These are phyloP conservation scores for Phyllostomus discolor DNA, from an alignment of 2,113 vertebrate genomes.

Conservation along the genomic window DNA sequence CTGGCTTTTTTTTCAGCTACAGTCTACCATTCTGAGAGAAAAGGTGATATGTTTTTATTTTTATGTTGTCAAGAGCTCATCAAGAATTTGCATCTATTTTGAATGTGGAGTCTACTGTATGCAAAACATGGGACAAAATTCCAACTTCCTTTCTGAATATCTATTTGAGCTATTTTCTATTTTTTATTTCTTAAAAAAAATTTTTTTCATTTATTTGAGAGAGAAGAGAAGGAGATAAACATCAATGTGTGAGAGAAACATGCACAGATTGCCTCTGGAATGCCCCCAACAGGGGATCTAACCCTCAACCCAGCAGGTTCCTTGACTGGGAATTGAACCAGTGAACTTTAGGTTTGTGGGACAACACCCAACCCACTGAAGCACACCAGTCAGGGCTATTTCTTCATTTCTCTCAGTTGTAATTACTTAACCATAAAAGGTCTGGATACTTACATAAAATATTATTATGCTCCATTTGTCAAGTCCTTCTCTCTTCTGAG, in stretches of 20 bases:
- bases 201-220: no score
- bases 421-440: not conserved
- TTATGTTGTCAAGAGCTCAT: slow-evolving; percentile 46
- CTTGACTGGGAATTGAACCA: no score
- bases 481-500: not conserved
- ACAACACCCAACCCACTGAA: no score
- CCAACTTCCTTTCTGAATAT: not conserved
- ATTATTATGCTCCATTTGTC: not conserved
- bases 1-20: not conserved
- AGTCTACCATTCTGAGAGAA: slow-evolving; percentile 48
- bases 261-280: no score
- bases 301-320: no score
- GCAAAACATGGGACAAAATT: slow-evolving; percentile 35
- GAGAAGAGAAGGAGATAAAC: no score
- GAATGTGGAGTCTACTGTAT: slow-evolving; percentile 53
- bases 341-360: no score
- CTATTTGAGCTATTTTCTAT: not conserved
- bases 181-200: not conserved
- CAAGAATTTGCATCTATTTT: slow-evolving; percentile 52
- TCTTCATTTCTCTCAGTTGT: not conserved
- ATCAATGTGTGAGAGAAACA: no score
- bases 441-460: not conserved
- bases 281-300: no score
- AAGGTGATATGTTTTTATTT: slow-evolving; percentile 51
- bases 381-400: no score